phyloP scores from a whole-genome alignment of 2,113 vertebrate species.

The Aegotheles bennettii region DNA sequence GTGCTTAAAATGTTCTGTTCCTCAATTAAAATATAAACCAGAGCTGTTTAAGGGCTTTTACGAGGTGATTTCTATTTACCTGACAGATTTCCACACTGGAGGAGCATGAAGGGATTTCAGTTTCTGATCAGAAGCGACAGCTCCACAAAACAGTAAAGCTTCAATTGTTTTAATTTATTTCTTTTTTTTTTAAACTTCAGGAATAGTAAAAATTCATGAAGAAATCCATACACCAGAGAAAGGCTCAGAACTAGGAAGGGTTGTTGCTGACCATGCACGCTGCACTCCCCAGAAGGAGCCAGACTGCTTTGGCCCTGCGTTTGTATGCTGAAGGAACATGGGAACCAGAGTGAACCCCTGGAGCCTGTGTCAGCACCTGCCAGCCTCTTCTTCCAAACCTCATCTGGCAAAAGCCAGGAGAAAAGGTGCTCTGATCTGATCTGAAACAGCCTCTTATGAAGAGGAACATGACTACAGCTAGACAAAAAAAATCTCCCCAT shows the following conservation, averaged over 20 bases:
- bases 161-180: background rate
- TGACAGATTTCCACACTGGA: constrained; percentile 57
- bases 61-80: constrained; percentile 64
- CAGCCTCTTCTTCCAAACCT: background rate
- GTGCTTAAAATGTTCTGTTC: constrained; percentile 59
- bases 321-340: background rate
- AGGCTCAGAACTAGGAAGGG: background rate
- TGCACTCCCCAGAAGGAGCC: background rate
- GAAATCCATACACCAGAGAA: background rate
- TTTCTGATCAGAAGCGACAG: constrained; percentile 22
- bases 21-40: constrained; percentile 71
- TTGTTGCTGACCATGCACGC: background rate
- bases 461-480: background rate
- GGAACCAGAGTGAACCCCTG: background rate
- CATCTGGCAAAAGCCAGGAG: background rate
- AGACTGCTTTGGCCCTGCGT: background rate
- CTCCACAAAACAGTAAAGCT: background rate
- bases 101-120: constrained; percentile 40
- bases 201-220: background rate
- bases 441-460: background rate
- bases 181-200: background rate
- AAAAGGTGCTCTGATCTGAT: background rate
- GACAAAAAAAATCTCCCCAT: background rate
- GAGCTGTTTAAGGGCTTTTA: constrained; percentile 57
- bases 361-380: background rate